A percentile compares a stretch with the other conserved stretches of the same genome.
Conservation (phyloP, 2,113 vertebrate species). For the Paralichthys olivaceus region DNA sequence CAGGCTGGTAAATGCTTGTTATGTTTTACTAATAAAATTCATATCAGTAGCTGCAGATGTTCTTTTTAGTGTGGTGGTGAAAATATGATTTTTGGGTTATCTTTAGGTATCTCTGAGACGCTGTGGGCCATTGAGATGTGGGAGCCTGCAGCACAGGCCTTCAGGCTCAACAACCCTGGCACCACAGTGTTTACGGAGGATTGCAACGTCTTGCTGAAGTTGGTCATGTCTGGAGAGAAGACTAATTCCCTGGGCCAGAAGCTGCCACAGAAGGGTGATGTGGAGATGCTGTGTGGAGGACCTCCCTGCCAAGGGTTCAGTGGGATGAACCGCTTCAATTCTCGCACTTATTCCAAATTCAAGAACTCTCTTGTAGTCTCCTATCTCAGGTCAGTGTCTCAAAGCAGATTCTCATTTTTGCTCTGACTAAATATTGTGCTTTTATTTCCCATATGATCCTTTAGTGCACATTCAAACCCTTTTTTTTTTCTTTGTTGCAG, state of each 20-base stretch:
- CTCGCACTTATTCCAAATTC: slow-evolving; percentile 97
- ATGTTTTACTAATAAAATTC: not conserved
- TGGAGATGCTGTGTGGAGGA: slow-evolving; percentile 95
- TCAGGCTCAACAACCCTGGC: slow-evolving; percentile 93
- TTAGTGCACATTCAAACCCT: not conserved
- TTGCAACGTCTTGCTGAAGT: slow-evolving; percentile 93
- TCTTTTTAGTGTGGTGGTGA: not conserved
- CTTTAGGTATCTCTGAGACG: slow-evolving; percentile 83
- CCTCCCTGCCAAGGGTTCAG: slow-evolving; percentile 98
- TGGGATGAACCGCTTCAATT: slow-evolving; percentile 99
- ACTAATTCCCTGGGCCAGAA: slow-evolving; percentile 91
- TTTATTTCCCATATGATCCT: too few species aligned
- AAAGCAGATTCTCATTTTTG: not conserved
- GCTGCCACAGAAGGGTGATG: slow-evolving; percentile 94
- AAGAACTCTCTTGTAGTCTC: slow-evolving; percentile 98
- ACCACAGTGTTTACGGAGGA: slow-evolving; percentile 97
- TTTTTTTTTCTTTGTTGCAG: slow-evolving; percentile 69
- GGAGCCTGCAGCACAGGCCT: slow-evolving; percentile 96
- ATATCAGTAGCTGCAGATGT: not conserved
- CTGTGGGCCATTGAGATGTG: slow-evolving; percentile 98
- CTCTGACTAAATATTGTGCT: fast-evolving
- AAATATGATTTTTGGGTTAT: not conserved
- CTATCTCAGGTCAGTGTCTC: slow-evolving; percentile 88
- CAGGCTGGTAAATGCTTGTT: slow-evolving; percentile 87
- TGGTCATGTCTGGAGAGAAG: slow-evolving; percentile 94